Evolutionary conservation across 2,888 invertebrate genomes (phyloP), one percentile per base, ranked within the genome.

Genomic region (Metacarcinus magister): DNA sequence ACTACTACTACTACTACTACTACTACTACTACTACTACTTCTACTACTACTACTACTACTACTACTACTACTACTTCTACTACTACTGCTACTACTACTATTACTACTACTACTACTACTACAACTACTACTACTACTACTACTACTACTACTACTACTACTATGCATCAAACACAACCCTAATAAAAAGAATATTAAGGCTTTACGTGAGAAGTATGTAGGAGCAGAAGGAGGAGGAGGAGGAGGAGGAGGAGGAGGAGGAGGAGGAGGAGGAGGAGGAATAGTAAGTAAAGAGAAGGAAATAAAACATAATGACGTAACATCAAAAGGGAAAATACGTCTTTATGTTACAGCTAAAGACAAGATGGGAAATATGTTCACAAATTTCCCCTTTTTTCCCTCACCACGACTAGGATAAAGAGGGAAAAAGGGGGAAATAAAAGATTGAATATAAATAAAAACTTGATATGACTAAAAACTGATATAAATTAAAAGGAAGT

Each of bases 41-140:
- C 60, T 92, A 92, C 60, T 92, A 48, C 60, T 92, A 92, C 60
- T 92, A 92, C 43, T 43, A 92, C 60, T 92, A 92, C 60, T 92
- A 92, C 60, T 92, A 54, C 60, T 92, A 54, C 46, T 92, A 92
- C 60, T 92, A 48, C 60, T n/a, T 92, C 48, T 92, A 48, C 60
- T 92, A 28, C 60, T 92, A n/a, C 60, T 92, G 54, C 60, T 92
- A 28, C 60, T 92, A 92, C 60, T 48, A 48, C 60, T 92, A 92
- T 32, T 92, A 92, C 60, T 92, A 92, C 60, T 48, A 46, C 54
- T 48, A 92, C 60, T 92, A 92, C 60, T 48, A 93, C 60, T n/a
- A 54, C 54, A 13, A 93, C 39, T 54, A 28, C 39, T 54, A 93
- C 60, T 54, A 93, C 60, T n/a, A 93, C 60, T 93, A 93, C 60